phyloP scores from a whole-genome alignment of 2,888 invertebrate genomes.

The Leucophora obtusa region DNA sequence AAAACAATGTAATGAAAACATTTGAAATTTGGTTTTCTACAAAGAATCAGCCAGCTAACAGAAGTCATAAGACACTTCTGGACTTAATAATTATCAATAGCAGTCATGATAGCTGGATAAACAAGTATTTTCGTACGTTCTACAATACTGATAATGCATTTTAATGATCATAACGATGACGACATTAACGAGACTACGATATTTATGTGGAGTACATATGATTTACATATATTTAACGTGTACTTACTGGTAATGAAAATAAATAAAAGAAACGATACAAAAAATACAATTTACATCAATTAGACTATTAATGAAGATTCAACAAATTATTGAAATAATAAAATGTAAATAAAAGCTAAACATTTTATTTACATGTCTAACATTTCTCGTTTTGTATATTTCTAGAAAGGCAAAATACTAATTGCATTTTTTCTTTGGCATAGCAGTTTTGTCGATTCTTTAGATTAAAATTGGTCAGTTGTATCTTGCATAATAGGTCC shows the following conservation, averaged over 20 bases:
- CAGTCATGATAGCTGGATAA: background rate
- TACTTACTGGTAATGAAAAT: slow-evolving; percentile 39
- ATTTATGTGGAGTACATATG: background rate
- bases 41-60: too few relatives aligned
- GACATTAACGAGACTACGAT: background rate
- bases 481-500: too few relatives aligned
- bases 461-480: too few relatives aligned
- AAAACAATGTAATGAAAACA: background rate
- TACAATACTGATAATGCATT: background rate
- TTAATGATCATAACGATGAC: background rate
- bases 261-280: background rate
- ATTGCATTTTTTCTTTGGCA: background rate
- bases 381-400: background rate
- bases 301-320: background rate
- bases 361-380: too few relatives aligned
- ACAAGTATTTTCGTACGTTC: background rate
- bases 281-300: slow-evolving; percentile 18
- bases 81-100: background rate
- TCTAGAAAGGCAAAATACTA: background rate
- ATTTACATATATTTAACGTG: background rate
- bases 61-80: background rate
- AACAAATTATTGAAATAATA: background rate
- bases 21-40: background rate
- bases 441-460: too few relatives aligned
- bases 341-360: background rate